phyloP scores from a whole-genome alignment of 2,113 vertebrate species.

The Rhombomys opimus region DNA sequence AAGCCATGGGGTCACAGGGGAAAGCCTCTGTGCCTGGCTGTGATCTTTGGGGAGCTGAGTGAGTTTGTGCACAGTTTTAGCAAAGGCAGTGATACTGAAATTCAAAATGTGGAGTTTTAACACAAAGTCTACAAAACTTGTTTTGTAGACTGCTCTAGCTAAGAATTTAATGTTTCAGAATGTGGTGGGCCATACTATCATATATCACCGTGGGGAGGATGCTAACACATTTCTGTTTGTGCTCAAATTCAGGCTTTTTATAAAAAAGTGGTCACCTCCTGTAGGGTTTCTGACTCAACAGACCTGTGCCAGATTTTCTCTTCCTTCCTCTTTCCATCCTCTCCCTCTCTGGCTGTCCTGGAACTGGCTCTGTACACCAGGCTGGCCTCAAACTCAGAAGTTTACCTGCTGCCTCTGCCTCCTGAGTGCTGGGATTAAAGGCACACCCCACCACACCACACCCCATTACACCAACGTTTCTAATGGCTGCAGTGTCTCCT shows the following conservation, averaged over 20 bases:
- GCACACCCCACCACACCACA: too few species aligned
- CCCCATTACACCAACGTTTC: neutral
- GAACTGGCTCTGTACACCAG: neutral
- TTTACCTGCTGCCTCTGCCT: neutral
- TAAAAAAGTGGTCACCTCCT: neutral
- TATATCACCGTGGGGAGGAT: neutral
- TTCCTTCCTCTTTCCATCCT: neutral
- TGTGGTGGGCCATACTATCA: accelerated
- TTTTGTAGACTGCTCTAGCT: neutral
- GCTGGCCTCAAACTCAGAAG: neutral
- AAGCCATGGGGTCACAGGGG: too few species aligned
- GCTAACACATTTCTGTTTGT: neutral
- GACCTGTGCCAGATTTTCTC: neutral
- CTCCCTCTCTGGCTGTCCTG: neutral
- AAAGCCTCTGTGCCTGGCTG: neutral
- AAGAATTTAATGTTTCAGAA: neutral
- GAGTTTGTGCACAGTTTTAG: neutral
- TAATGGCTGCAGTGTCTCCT: neutral
- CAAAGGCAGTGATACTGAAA: neutral
- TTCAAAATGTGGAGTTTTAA: neutral
- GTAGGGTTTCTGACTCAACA: neutral
- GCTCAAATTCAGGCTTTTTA: neutral
- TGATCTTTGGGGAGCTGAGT: neutral
- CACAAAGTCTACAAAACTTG: neutral
- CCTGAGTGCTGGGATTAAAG: neutral